Base-by-base conservation (phyloP, 2,888 invertebrate species). In the Tuta absoluta region DNA sequence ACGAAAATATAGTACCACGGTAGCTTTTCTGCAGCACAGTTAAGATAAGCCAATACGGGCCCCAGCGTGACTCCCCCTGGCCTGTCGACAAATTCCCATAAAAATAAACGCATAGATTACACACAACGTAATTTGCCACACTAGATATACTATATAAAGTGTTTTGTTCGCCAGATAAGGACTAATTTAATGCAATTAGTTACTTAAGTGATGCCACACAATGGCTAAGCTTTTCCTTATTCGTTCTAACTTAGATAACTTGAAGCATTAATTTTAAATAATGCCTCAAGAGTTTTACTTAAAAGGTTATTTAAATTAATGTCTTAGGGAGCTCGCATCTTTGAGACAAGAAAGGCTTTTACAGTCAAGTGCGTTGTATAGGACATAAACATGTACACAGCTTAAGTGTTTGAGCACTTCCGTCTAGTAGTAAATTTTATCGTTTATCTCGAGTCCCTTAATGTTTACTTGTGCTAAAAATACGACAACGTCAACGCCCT, bases 401-500 rank as follows among this genome's bases (percentile, higher is more conserved):
- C 51, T 53, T 53, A 33, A 58, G 58, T 58, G 38, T 19, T 38
- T 58, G n/a, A 38, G 58, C 38, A 38, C 58, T 58, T 58, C 58
- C 58, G 58, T 58, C 58, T 58, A 38, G 58, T 58, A 56, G 56
- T 56, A 56, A 56, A 56, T 33, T 56, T 38, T 58, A 58, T 58
- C 58, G 19, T 14, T 38, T 60, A 60, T 60, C 60, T 45, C n/a
- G 24, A 56, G 45, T 48, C 61, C 61, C 49, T 61, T 49, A 61
- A 49, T 61, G 49, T 61, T 62, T 66, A 67, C 61, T 62, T 65
- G 62, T 62, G 77, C 80, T 81, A 81, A 82, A 83, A 76, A 79
- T 82, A 82, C 75, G 73, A 72, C 66, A 69, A 84, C 80, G 88
- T 89, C 86, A 86, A 85, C 76, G 88, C 79, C 85, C 87, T 80